Percentiles rank a stretch among this genome's conserved stretches.
Evolutionary conservation across 2,797 vertebrate species (phyloP).

Genomic region (Epinephelus malabaricus): DNA sequence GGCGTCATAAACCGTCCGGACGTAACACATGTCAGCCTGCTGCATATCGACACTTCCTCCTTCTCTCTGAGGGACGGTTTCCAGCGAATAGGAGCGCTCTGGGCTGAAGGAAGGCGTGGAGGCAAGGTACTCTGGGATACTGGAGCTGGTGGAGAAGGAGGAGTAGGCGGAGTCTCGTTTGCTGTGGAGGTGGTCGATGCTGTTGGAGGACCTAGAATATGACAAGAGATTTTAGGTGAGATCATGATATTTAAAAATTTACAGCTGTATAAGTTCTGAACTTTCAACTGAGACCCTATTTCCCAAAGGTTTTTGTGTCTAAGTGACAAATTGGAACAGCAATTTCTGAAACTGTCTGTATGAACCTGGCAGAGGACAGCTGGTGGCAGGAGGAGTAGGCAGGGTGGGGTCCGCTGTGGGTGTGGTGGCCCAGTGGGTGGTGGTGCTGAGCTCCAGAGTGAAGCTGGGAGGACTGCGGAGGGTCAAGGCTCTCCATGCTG

Average conservation of each 20-base stretch:
- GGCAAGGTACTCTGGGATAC: slow-evolving; percentile 92
- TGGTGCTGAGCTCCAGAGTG: slow-evolving; percentile 59
- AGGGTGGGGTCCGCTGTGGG: slow-evolving; percentile 73
- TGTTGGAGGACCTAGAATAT: slow-evolving; percentile 92
- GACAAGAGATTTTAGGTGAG: neutral
- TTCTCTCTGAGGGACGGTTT: slow-evolving; percentile 82
- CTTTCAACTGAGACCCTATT: too few species aligned
- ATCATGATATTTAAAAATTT: neutral
- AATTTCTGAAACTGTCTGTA: too few species aligned
- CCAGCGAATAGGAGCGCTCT: slow-evolving; percentile 90
- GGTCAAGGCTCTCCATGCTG: slow-evolving; percentile 97
- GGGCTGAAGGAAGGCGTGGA: slow-evolving; percentile 80
- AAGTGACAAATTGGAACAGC: too few species aligned
- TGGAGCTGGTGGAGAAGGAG: slow-evolving; percentile 96
- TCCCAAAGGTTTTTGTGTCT: too few species aligned
- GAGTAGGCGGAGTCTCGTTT: slow-evolving; percentile 98
- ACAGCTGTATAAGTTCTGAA: neutral
- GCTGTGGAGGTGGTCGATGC: slow-evolving; percentile 96
- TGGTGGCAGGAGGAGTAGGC: slow-evolving; percentile 91
- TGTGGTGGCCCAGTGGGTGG: slow-evolving; percentile 52
- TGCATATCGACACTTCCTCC: slow-evolving; percentile 86
- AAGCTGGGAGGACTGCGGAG: slow-evolving; percentile 62
- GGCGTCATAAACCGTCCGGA: slow-evolving; percentile 88
- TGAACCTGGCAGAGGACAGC: slow-evolving; percentile 91
- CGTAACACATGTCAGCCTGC: slow-evolving; percentile 91